A percentile compares a stretch with the other conserved stretches of the same genome.
Conservation (phyloP, 2,113 vertebrate species). For the Menidia beryllina region DNA sequence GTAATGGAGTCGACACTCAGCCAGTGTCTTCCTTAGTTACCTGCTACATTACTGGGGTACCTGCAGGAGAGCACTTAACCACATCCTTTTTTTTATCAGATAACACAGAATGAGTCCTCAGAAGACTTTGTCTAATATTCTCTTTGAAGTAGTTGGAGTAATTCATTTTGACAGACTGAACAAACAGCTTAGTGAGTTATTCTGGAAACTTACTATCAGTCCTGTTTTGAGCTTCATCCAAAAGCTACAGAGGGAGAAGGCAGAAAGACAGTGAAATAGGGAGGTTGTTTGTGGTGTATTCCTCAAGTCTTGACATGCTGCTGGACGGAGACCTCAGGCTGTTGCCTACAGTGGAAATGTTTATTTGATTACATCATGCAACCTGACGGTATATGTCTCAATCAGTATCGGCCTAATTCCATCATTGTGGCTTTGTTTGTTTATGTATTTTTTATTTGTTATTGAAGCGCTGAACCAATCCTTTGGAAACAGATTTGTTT, state of each 20-base stretch:
- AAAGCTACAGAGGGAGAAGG: constrained; percentile 45
- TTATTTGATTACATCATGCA: constrained; percentile 68
- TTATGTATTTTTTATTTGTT: too few relatives aligned
- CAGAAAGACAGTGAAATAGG: constrained; percentile 20
- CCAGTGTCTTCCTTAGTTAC: neutral
- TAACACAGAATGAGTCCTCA: neutral
- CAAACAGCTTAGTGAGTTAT: constrained; percentile 13
- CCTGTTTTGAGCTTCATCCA: constrained; percentile 45
- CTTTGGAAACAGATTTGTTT: too few relatives aligned
- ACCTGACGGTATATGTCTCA: constrained; percentile 27
- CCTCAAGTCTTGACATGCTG: constrained; percentile 66
- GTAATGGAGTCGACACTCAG: neutral
- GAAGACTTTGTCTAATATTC: constrained; percentile 12
- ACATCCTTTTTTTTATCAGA: neutral
- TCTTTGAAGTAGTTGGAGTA: constrained; percentile 15
- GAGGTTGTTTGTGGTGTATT: constrained; percentile 30
- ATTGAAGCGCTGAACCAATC: too few relatives aligned
- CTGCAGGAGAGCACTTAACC: neutral
- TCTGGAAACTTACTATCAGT: constrained; percentile 30
- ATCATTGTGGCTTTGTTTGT: neutral
- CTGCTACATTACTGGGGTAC: neutral
- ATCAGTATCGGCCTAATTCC: constrained; percentile 2
- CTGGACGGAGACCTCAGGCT: constrained; percentile 6
- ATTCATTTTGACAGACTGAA: constrained; percentile 28
- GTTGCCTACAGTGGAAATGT: constrained; percentile 55